Percentiles rank a stretch among this genome's conserved stretches.
These are phyloP conservation scores for Anarrhichthys ocellatus DNA, from an alignment of 2,113 vertebrate species.

Conservation along the genomic window DNA sequence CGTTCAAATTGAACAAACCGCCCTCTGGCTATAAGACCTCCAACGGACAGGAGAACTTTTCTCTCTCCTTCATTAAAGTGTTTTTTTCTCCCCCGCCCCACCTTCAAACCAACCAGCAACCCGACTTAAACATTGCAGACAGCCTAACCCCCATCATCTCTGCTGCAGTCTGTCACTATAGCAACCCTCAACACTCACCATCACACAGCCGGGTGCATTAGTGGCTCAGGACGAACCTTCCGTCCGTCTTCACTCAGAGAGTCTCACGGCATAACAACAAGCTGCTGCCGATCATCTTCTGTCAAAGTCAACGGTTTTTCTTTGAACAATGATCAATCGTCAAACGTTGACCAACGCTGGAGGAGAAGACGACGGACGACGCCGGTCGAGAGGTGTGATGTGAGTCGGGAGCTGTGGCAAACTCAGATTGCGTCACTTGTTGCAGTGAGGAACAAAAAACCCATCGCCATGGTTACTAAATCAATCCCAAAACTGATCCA, in stretches of 20 bases:
- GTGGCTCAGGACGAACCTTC: slow-evolving; percentile 31
- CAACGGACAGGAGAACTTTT: background rate
- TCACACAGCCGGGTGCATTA: slow-evolving; percentile 46
- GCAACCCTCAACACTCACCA: slow-evolving; percentile 38
- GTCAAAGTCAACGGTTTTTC: background rate
- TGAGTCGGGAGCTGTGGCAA: background rate
- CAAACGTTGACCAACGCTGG: background rate
- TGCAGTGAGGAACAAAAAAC: background rate
- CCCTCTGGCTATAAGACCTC: background rate
- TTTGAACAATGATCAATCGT: background rate
- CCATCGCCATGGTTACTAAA: background rate
- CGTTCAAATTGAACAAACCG: background rate
- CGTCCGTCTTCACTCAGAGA: slow-evolving; percentile 21
- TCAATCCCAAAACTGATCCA: background rate
- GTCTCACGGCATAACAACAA: background rate
- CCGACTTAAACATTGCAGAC: background rate
- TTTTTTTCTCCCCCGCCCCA: background rate
- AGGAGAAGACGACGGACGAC: background rate
- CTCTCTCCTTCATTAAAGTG: background rate
- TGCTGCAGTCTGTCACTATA: slow-evolving; percentile 56
- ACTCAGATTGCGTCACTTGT: background rate
- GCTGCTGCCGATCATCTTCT: slow-evolving; percentile 1
- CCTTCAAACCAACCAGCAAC: background rate
- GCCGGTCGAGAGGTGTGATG: background rate
- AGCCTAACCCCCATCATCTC: slow-evolving; percentile 18